Evolutionary conservation across 2,888 invertebrate genomes (phyloP).

Genomic region (Rhagonycha fulva): DNA sequence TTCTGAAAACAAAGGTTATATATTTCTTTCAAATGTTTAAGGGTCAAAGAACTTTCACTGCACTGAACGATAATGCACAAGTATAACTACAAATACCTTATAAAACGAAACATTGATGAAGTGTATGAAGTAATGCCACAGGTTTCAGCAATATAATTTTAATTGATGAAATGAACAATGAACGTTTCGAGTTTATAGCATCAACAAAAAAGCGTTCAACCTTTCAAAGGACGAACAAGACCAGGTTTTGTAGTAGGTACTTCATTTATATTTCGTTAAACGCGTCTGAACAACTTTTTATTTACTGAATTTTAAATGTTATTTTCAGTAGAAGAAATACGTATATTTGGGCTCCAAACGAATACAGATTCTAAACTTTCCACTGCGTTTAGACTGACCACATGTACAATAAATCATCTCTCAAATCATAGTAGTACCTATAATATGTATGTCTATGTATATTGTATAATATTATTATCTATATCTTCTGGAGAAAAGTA

Average conservation of each 20-base stretch:
- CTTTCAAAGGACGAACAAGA: constrained; percentile 34
- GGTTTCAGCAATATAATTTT: constrained; percentile 11
- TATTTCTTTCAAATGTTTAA: constrained; percentile 24
- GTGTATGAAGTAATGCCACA: not conserved
- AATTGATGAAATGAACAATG: constrained; percentile 17
- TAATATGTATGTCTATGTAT: not conserved
- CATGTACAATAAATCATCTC: not conserved
- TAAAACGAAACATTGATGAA: not conserved
- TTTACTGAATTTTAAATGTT: not conserved
- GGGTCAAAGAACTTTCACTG: constrained; percentile 25
- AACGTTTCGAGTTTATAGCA: constrained; percentile 14
- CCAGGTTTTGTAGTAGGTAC: constrained; percentile 14
- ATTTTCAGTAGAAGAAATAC: not conserved
- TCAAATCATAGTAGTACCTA: not conserved
- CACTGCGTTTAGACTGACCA: not conserved
- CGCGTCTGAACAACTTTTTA: not conserved
- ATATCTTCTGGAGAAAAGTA: not conserved
- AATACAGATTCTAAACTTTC: not conserved
- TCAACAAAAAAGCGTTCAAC: constrained; percentile 30
- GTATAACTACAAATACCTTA: constrained; percentile 16
- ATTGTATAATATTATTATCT: not conserved
- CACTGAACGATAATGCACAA: constrained; percentile 21
- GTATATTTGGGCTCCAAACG: not conserved
- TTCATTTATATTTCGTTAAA: not conserved
- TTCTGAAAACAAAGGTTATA: constrained; percentile 23